Evolutionary conservation across 1,140 invertebrate genomes (phyloP), one percentile per base, ranked within the genome.

Genomic region (Hyles euphorbiae): DNA sequence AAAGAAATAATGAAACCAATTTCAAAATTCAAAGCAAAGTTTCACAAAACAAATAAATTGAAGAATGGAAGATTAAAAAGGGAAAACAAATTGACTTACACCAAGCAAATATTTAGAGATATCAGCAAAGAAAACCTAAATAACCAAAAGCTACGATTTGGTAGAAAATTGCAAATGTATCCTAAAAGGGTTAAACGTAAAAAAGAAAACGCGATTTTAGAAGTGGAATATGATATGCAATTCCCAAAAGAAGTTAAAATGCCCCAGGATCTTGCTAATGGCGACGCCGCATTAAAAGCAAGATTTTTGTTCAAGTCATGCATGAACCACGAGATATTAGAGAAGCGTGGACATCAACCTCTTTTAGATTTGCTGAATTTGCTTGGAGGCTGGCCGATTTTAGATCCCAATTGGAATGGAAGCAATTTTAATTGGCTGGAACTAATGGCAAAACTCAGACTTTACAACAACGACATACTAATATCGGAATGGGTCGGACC

Each of bases 351-450:
- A 34, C 92, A 94, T 63, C 88, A 91, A 59, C 96, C 96, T 2
- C 82, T 98, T 6, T 66, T 95, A 34, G 86, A 92, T 43, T 88
- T 98, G 34, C 81, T 98, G 32, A 84, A 94, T 2, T 81, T 93
- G 48, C 82, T 98, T 2, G 96, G 96, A 34, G 95, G 95, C 2
- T 97, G 95, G 97, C 97, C 97, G 0, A 92, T 98, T 3, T 72
- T 97, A 3, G 87, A 92, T 33, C 72, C 88, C 1, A 68, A 91
- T 3, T 96, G 94, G 93, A 89, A 92, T 58, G 80, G 90, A 3
- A 74, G 83, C 1, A 83, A 89, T 33, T 96, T 96, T 74, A 92
- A 97, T 78, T 94, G 95, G 91, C 88, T 96, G 3, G 91, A 92
- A 45, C 81, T 96, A 52, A 92, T 96, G 68, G 95, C 94, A 3